phyloP scores from a whole-genome alignment of 2,888 invertebrate species.

The Drosophila nigricruria region DNA sequence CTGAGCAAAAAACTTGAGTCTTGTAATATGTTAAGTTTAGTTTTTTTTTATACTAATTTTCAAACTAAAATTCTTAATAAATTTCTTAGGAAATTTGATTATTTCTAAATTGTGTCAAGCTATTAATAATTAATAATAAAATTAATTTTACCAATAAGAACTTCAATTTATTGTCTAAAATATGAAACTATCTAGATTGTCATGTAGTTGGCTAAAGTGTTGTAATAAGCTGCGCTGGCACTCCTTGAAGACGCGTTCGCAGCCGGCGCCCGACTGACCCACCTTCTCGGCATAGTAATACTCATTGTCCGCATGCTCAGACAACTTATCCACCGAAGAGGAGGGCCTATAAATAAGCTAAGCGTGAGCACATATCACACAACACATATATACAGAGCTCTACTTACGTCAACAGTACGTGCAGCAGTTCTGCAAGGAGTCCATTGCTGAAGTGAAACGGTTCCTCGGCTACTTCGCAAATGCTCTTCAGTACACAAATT shows the following conservation, averaged over 20 bases:
- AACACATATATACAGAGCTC: not conserved
- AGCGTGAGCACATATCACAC: not conserved
- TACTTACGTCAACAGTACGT: slow-evolving; percentile 91
- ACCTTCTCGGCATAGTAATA: slow-evolving; percentile 91
- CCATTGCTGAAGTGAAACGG: slow-evolving; percentile 90
- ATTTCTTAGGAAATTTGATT: not conserved
- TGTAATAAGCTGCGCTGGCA: slow-evolving; percentile 72
- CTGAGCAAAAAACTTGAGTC: slow-evolving; percentile 7
- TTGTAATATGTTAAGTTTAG: not conserved
- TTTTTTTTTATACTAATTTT: not conserved
- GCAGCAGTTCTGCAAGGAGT: slow-evolving; percentile 90
- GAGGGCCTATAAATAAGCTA: slow-evolving; percentile 87
- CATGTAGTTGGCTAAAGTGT: slow-evolving; percentile 64
- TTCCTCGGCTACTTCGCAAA: slow-evolving; percentile 91
- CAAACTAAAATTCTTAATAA: not conserved
- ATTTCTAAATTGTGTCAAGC: not conserved
- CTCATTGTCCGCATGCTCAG: slow-evolving; percentile 89
- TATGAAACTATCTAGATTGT: slow-evolving; percentile 64
- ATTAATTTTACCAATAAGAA: not conserved
- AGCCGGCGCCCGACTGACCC: slow-evolving; percentile 86
- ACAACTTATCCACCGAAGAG: slow-evolving; percentile 88
- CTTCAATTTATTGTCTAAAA: slow-evolving; percentile 57
- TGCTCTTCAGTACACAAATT: slow-evolving; percentile 90
- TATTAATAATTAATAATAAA: too few relatives aligned
- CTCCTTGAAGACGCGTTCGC: slow-evolving; percentile 79